These are phyloP conservation scores for Sapayoa aenigma DNA, from an alignment of 2,113 vertebrate species.

Conservation along the genomic window DNA sequence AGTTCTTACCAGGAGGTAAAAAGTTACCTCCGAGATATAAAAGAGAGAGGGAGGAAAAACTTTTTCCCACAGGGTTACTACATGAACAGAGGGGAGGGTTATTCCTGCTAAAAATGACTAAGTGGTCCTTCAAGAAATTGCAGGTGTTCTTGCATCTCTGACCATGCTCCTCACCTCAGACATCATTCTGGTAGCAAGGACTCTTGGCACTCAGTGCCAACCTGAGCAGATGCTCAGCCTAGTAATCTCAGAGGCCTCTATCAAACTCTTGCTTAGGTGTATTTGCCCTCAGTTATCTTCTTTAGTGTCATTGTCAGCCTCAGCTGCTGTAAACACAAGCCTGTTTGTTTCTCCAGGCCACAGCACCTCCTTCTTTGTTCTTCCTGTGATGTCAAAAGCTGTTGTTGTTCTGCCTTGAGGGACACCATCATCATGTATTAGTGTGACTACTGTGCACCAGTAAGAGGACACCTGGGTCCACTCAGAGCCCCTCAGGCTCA, in stretches of 20 bases:
- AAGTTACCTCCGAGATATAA: neutral
- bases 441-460: neutral
- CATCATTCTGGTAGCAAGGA: neutral
- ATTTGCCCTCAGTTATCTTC: neutral
- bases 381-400: neutral
- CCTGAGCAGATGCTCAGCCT: neutral
- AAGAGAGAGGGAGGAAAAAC: neutral
- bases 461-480: neutral
- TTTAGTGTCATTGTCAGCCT: neutral
- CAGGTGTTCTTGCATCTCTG: neutral
- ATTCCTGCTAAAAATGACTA: neutral
- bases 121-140: neutral
- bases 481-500: neutral
- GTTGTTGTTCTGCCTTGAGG: neutral
- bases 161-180: neutral
- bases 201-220: neutral
- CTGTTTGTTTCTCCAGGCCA: neutral
- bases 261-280: neutral
- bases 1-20: neutral
- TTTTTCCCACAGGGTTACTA: neutral
- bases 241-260: neutral
- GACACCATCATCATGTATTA: rapidly evolving
- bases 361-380: neutral
- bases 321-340: neutral
- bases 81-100: neutral